Evolutionary conservation across 2,113 vertebrate species (phyloP).

Genomic region (Nyctereutes procyonoides): DNA sequence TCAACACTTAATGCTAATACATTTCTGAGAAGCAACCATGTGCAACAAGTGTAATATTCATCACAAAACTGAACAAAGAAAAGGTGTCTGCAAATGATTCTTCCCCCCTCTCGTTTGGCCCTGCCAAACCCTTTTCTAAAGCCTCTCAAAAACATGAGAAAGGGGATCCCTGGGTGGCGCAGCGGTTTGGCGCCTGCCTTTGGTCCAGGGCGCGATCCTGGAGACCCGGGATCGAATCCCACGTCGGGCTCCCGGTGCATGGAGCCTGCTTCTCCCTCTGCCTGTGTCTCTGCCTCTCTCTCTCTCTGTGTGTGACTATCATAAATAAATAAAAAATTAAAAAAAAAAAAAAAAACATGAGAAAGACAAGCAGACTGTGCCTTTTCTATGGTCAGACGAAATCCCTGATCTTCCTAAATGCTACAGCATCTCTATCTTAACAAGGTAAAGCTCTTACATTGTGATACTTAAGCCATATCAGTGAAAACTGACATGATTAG

Average conservation of each 20-base stretch:
- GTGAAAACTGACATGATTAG: neutral
- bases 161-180: no score
- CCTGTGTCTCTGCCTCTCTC: no score
- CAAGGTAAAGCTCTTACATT: neutral
- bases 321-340: no score
- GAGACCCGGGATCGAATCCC: no score
- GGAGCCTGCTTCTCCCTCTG: no score
- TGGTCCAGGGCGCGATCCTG: no score
- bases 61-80: neutral
- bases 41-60: neutral
- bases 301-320: no score
- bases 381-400: slow-evolving; percentile 38
- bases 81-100: neutral
- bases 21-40: slow-evolving; percentile 38
- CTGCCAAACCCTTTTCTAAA: neutral
- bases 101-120: neutral
- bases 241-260: no score
- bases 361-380: neutral
- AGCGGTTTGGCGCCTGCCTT: no score
- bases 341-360: neutral
- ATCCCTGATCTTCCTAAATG: neutral
- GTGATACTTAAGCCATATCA: neutral
- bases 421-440: neutral
- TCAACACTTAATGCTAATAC: neutral
- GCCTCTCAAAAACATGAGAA: neutral